Conservation (phyloP, 1,140 invertebrate genomes). For the Solenopsis invicta region DNA sequence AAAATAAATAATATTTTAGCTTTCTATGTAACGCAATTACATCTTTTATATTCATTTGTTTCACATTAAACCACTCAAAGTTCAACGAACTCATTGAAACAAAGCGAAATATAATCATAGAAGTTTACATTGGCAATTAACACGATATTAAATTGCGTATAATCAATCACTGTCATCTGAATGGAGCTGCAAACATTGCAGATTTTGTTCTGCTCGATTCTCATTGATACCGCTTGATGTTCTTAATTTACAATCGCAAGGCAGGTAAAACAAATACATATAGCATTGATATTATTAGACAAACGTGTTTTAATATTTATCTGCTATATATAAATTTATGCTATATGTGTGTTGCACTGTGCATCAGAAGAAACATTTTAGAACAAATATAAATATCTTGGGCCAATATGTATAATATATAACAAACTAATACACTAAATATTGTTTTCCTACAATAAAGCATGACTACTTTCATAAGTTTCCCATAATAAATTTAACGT, state of each 20-base stretch:
- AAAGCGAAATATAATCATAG: conserved; percentile 7
- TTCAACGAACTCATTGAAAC: not conserved
- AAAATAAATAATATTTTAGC: not conserved
- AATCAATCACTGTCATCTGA: not conserved
- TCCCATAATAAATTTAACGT: not conserved
- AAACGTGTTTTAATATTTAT: not conserved
- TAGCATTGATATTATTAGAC: conserved; percentile 30
- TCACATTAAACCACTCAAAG: conserved; percentile 67
- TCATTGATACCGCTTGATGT: conserved; percentile 10
- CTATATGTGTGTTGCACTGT: not conserved
- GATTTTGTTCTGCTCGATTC: conserved; percentile 1
- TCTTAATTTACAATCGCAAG: conserved; percentile 22
- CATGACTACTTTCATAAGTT: not conserved
- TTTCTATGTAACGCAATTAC: not conserved
- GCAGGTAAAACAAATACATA: conserved; percentile 35
- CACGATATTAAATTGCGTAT: not conserved
- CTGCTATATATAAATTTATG: conserved; percentile 27
- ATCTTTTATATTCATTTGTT: not conserved
- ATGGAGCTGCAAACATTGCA: not conserved
- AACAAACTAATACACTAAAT: not conserved
- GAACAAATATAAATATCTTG: conserved; percentile 20
- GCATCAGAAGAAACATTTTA: conserved; percentile 36
- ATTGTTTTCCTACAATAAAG: not conserved
- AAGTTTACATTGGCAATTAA: conserved; percentile 4
- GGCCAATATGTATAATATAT: not conserved